These are phyloP conservation scores for Scalopus aquaticus DNA, from an alignment of 2,113 vertebrate genomes.

Conservation along the genomic window DNA sequence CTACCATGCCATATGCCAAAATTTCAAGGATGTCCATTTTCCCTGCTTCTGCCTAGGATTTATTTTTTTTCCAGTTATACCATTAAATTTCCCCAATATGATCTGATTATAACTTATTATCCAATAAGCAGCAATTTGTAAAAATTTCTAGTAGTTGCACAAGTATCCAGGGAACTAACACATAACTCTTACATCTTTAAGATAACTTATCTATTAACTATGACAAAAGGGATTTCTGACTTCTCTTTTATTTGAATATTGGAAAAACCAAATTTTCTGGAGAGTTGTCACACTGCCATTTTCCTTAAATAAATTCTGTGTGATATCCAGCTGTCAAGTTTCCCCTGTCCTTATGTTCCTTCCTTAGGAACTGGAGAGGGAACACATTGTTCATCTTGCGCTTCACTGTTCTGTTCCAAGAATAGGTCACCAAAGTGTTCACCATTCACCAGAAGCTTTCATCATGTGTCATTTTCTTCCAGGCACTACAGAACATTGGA, in stretches of 20 bases:
- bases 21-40: neutral
- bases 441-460: neutral
- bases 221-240: neutral
- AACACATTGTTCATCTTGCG: neutral
- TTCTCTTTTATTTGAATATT: neutral
- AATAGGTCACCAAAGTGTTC: neutral
- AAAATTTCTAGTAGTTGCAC: neutral
- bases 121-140: neutral
- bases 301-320: neutral
- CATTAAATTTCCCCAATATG: neutral
- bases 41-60: neutral
- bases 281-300: neutral
- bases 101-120: neutral
- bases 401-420: neutral
- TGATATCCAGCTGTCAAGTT: neutral
- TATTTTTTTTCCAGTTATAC: neutral
- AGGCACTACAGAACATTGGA: neutral
- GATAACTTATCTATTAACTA: neutral
- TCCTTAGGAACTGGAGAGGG: neutral
- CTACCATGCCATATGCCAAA: neutral
- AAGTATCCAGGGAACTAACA: neutral
- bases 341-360: neutral
- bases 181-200: neutral
- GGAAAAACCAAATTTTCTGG: neutral
- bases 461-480: neutral